Conservation (phyloP, 2,113 vertebrate genomes). For the Sitta europaea region DNA sequence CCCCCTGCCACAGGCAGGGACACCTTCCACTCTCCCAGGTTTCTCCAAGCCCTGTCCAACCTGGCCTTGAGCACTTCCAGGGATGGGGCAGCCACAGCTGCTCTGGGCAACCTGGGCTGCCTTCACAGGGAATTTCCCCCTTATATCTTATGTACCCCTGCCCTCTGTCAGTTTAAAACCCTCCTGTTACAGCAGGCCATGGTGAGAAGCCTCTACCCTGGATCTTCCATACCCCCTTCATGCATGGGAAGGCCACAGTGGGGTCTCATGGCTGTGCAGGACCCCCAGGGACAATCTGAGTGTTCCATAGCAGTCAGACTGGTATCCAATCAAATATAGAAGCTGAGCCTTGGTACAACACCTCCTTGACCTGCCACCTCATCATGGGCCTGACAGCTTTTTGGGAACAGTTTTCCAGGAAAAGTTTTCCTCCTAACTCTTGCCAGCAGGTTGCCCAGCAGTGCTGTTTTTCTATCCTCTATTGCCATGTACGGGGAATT, state of each 20-base stretch:
- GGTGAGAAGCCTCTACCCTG: neutral
- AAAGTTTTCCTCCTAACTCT: neutral
- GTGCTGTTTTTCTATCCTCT: neutral
- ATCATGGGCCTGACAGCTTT: neutral
- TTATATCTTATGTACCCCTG: too few species aligned
- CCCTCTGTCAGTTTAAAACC: neutral
- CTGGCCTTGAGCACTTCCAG: neutral
- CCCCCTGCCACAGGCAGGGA: neutral
- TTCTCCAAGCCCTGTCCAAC: accelerated
- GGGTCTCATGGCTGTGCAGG: neutral
- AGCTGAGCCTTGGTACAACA: neutral
- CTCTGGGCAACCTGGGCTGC: neutral
- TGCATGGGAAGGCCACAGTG: neutral
- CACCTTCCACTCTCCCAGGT: accelerated
- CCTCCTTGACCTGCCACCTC: neutral
- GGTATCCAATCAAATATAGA: neutral
- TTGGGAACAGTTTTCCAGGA: neutral
- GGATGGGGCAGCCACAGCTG: neutral
- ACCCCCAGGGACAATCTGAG: too few species aligned
- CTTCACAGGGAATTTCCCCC: neutral
- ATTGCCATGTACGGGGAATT: too few species aligned
- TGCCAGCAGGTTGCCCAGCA: neutral
- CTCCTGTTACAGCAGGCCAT: neutral
- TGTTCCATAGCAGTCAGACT: neutral
- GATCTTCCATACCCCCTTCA: neutral